phyloP scores from a whole-genome alignment of 2,113 vertebrate species.

The Pangasianodon gigas region DNA sequence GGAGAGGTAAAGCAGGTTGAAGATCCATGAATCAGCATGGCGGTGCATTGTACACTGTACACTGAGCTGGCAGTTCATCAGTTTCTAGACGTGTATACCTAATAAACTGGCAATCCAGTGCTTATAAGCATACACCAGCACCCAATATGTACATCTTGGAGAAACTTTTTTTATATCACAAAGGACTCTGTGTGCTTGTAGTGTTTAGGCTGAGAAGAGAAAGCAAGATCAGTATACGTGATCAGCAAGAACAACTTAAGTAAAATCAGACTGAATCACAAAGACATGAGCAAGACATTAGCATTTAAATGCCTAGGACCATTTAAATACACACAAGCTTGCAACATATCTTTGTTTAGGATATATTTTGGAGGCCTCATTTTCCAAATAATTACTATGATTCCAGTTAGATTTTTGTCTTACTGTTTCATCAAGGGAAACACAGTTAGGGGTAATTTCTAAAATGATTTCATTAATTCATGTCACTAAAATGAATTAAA shows the following conservation, averaged over 20 bases:
- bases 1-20: background rate
- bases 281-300: background rate
- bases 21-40: background rate
- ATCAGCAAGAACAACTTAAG: constrained; percentile 36
- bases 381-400: background rate
- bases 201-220: constrained; percentile 72
- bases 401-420: background rate
- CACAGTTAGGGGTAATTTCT: background rate
- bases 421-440: background rate
- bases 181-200: constrained; percentile 96
- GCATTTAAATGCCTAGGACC: background rate
- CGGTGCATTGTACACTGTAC: background rate
- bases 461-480: too few relatives aligned
- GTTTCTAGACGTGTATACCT: background rate
- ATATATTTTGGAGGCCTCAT: background rate
- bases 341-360: too few relatives aligned
- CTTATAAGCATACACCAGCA: background rate
- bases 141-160: background rate
- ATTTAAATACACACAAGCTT: background rate
- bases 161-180: constrained; percentile 78
- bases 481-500: background rate
- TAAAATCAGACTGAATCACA: background rate
- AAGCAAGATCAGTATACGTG: background rate
- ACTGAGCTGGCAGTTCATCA: background rate
- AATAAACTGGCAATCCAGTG: background rate